A percentile compares a stretch with the other conserved stretches of the same genome.
These are phyloP conservation scores for Tadarida brasiliensis DNA, from an alignment of 2,797 vertebrate species.

Conservation along the genomic window DNA sequence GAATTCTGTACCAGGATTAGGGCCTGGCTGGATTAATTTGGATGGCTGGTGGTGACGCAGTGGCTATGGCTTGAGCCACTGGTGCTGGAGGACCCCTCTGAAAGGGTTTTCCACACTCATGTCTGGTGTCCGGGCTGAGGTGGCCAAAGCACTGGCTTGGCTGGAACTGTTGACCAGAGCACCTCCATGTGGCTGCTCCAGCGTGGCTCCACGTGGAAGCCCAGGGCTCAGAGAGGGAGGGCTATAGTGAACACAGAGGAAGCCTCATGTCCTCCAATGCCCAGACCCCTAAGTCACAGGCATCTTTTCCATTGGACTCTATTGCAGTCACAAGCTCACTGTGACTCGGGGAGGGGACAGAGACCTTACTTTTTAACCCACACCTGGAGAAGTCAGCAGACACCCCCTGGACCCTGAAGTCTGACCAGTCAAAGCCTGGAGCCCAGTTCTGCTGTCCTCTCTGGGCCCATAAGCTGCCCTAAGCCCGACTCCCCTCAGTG, in stretches of 20 bases:
- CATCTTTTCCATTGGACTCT: background rate
- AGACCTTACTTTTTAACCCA: background rate
- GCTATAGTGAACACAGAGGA: background rate
- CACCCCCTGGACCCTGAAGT: background rate
- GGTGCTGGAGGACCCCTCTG: background rate
- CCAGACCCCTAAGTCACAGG: rapidly evolving
- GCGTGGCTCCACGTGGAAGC: background rate
- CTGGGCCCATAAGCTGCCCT: background rate
- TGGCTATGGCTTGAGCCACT: background rate
- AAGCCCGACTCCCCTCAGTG: background rate
- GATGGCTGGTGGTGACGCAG: background rate
- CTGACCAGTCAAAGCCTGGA: background rate
- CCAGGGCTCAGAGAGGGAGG: background rate
- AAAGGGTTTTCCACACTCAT: background rate
- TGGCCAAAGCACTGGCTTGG: background rate
- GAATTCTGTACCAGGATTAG: background rate
- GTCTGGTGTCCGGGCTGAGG: background rate
- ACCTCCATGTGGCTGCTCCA: background rate
- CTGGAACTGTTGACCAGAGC: background rate
- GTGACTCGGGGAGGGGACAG: background rate
- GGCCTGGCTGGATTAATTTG: rapidly evolving
- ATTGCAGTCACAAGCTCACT: background rate
- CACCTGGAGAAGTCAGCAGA: background rate
- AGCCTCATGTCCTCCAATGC: background rate
- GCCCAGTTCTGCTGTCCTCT: background rate